Evolutionary conservation across 30 jellyfish, hydroid and myxozoan species (phyloP).

Genomic region (Turritopsis dohrnii): DNA sequence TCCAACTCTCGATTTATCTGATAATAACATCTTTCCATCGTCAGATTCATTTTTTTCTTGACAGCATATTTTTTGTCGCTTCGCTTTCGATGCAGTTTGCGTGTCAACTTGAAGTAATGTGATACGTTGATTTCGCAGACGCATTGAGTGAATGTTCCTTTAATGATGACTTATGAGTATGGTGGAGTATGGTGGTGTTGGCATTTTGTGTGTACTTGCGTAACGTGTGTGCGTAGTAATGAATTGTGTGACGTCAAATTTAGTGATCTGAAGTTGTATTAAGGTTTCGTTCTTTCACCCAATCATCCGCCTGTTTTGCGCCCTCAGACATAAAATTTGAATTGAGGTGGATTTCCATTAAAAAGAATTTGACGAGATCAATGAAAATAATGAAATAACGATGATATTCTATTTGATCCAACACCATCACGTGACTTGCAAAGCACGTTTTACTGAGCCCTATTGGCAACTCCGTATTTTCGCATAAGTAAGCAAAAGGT

Average conservation of each 20-base stretch:
- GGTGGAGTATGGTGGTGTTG: background rate
- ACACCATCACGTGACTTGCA: too few relatives aligned
- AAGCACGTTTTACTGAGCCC: too few relatives aligned
- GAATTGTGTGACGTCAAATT: background rate
- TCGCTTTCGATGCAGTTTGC: background rate
- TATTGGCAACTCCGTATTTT: too few relatives aligned
- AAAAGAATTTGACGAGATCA: too few relatives aligned
- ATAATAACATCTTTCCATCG: background rate
- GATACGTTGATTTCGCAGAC: background rate
- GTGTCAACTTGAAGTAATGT: background rate
- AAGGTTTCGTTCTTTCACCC: background rate
- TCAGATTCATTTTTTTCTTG: background rate
- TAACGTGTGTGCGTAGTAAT: background rate
- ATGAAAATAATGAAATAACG: too few relatives aligned
- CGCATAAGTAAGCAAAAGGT: too few relatives aligned
- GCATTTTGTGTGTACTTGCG: background rate
- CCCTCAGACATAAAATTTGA: too few relatives aligned
- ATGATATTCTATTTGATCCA: too few relatives aligned
- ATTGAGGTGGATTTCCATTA: too few relatives aligned
- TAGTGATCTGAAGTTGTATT: background rate
- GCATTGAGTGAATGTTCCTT: background rate
- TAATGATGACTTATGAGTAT: background rate
- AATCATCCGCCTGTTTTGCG: background rate
- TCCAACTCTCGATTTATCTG: background rate
- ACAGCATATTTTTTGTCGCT: background rate